phyloP scores from a whole-genome alignment of 2,888 invertebrate species.

The Yponomeuta sedellus region DNA sequence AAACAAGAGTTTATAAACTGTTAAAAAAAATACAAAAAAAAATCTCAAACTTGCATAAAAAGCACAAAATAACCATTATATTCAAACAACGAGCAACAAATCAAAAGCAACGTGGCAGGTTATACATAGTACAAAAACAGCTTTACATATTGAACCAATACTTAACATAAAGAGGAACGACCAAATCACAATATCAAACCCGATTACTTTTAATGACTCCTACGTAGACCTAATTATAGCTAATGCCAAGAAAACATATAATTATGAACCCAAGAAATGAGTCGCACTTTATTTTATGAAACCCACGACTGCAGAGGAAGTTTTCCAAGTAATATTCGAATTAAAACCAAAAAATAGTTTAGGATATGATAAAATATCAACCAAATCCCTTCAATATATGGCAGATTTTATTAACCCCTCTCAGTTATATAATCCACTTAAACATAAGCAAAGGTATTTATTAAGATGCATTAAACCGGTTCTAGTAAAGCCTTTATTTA shows the following conservation, averaged over 20 bases:
- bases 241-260: not conserved
- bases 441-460: constrained; percentile 10
- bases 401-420: not conserved
- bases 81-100: not conserved
- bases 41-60: not conserved
- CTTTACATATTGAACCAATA: constrained; percentile 2
- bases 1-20: not conserved
- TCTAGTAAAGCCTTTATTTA: constrained; percentile 15
- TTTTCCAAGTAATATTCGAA: not conserved
- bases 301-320: not conserved
- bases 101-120: constrained; percentile 11
- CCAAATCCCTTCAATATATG: not conserved
- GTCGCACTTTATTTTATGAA: not conserved
- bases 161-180: not conserved
- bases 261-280: not conserved
- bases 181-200: not conserved
- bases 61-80: constrained; percentile 3
- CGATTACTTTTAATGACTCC: constrained; percentile 7
- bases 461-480: constrained; percentile 8
- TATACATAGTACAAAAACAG: not conserved
- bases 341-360: too few species aligned
- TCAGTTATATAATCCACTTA: constrained; percentile 14
- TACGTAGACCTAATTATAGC: not conserved
- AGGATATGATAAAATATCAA: too few species aligned
- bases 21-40: not conserved